Conservation (phyloP, 2,888 invertebrate species). For the Galerucella pusilla region DNA sequence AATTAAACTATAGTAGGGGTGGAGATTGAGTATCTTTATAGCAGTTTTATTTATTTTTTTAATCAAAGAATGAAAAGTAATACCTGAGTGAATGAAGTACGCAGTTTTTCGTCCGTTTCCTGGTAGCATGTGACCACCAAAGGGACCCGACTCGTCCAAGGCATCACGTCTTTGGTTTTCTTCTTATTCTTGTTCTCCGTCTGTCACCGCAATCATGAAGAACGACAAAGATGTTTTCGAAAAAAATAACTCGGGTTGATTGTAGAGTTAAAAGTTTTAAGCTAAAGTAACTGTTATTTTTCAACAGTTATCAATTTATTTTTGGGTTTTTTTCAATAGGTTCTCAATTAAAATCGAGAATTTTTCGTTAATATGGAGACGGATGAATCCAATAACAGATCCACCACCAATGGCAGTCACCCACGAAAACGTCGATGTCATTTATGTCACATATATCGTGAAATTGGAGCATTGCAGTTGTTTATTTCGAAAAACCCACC, state of each 20-base stretch:
- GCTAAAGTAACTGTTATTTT: neutral
- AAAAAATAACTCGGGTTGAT: conserved; percentile 15
- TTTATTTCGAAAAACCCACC: too few species aligned
- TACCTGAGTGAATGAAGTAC: conserved; percentile 32
- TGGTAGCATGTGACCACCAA: conserved; percentile 52
- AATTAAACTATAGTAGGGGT: too few species aligned
- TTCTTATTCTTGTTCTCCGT: conserved; percentile 21
- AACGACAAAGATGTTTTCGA: conserved; percentile 17
- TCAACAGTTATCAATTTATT: too few species aligned
- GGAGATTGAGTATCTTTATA: too few species aligned
- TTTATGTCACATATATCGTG: too few species aligned
- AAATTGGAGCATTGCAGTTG: too few species aligned
- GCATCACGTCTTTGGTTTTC: conserved; percentile 26
- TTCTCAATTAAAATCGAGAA: too few species aligned
- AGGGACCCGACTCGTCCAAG: conserved; percentile 37
- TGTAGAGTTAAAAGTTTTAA: conserved; percentile 13
- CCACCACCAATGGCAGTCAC: too few species aligned
- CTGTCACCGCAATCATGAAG: conserved; percentile 14
- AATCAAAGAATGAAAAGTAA: conserved; percentile 21
- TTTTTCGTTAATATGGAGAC: too few species aligned
- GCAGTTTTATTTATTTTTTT: neutral
- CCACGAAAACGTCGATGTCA: too few species aligned
- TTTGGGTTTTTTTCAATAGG: too few species aligned
- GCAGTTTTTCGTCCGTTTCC: conserved; percentile 43
- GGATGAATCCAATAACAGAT: too few species aligned